Evolutionary conservation across 2,888 invertebrate genomes (phyloP), one percentile per base, ranked within the genome.

Genomic region (Parasteatoda lunata): DNA sequence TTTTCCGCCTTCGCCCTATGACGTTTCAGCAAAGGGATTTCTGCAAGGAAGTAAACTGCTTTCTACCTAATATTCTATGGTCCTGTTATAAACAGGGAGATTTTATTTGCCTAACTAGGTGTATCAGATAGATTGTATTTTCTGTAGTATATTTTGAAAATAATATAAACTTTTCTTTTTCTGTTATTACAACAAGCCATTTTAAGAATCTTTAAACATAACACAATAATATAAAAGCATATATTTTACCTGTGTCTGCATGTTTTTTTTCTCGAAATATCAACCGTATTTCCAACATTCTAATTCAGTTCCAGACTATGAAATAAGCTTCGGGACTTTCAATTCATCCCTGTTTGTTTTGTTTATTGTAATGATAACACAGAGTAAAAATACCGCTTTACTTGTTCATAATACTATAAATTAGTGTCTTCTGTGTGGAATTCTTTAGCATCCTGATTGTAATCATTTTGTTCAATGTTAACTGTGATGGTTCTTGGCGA

Each of bases 341-440:
- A 68, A 59, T 15, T 49, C 49, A 77, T 51, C 76, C 78, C 77
- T 72, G 13, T 30, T 66, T 81, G 77, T 77, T 81, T 86, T 87
- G 68, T 72, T 45, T 59, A 72, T 65, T 70, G 85, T 68, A 79
- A 79, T 79, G 15, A 65, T 65, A 65, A 85, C 79, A 80, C 70
- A 76, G 69, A 84, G 76, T 79, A 76, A 85, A 80, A 65, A 64
- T 79, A 15, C 64, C 59, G n/a, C 59, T 64, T 64, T 64, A 11
- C 9, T 78, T 66, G 72, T 52, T 77, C 77, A 77, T 72, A 87
- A 82, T 87, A 87, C 88, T 88, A 88, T 88, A 88, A 88, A 77
- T 84, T 76, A 52, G 88, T 88, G 71, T 88, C 88, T 69, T 80
- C 88, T 54, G 82, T 84, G 79, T 83, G 79, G 75, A 75, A 75